Base-by-base conservation (phyloP, 1,140 invertebrate species). In the Ceratosolen fusciceps region DNA sequence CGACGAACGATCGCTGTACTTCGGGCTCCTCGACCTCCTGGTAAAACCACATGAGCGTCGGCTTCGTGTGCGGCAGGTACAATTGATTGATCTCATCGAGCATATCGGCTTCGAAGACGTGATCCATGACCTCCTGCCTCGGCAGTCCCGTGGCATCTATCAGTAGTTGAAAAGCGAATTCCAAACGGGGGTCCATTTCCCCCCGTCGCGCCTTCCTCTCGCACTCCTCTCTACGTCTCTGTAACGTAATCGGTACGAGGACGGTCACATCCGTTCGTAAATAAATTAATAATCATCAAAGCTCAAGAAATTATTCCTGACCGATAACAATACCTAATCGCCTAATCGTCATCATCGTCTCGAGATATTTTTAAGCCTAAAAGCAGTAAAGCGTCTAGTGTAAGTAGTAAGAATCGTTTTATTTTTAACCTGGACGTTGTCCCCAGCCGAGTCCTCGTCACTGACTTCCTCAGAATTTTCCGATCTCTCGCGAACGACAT, bases 41-140 rank as follows among this genome's bases (percentile, higher is more conserved):
- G 86, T 97, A 97, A 86, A 96, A 98, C 95, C 97, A 98, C 80
- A 97, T 92, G 39, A 98, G 92, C 84, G 96, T 97, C 73, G 95
- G 94, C 81, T 94, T 93, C 93, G 96, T 96, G 85, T 97, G 95
- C 0, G 95, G 95, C 12, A 95, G 88, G 87, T 98, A 97, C 9
- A 98, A 91, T 84, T 96, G 94, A 88, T 97, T 97, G 82, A 98
- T 96, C 86, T 96, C 95, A 86, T 96, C 96, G 81, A 96, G 89
- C 95, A 96, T 96, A 84, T 96, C 95, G 77, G 95, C 95, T 87
- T 96, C 95, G 86, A 96, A 96, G 24, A 96, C 95, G 85, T 96
- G 94, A 86, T 97, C 95, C 95, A 97, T 96, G 62, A 96, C 94
- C 84, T 96, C 94, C 85, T 95, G 94, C 77, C 95, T 90, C 2